Percentiles rank a stretch among this genome's conserved stretches.
These are phyloP conservation scores for Peromyscus aztecus DNA, from an alignment of 2,797 vertebrate genomes.

Conservation along the genomic window DNA sequence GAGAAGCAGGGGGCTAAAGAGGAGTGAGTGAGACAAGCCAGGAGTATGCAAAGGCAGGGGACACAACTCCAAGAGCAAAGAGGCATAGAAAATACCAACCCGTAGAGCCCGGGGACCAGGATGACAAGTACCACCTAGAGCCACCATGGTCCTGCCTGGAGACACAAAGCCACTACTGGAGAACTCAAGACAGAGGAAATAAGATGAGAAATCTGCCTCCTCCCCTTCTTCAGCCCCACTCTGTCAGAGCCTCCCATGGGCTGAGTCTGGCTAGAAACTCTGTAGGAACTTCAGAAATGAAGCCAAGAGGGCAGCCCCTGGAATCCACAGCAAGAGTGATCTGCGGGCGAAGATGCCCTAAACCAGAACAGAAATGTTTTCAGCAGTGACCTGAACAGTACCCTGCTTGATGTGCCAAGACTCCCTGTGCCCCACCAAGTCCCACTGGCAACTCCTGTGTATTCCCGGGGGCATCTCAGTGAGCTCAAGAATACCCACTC, in stretches of 20 bases:
- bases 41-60: neutral
- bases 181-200: neutral
- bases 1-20: neutral
- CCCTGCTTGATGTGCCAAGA: neutral
- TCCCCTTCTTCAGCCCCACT: accelerated
- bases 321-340: neutral
- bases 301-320: neutral
- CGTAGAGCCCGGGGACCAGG: neutral
- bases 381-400: neutral
- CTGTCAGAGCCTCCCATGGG: neutral
- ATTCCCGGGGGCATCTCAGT: neutral
- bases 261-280: neutral
- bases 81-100: neutral
- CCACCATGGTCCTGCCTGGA: neutral
- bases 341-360: neutral
- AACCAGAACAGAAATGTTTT: neutral
- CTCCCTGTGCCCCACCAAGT: neutral
- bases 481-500: neutral
- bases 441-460: neutral
- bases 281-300: neutral
- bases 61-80: neutral
- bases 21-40: neutral
- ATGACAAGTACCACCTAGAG: neutral
- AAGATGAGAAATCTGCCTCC: neutral
- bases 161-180: neutral